A percentile compares a stretch with the other conserved stretches of the same genome.
Conservation (phyloP, 2,113 vertebrate species). For the Prolemur simus region DNA sequence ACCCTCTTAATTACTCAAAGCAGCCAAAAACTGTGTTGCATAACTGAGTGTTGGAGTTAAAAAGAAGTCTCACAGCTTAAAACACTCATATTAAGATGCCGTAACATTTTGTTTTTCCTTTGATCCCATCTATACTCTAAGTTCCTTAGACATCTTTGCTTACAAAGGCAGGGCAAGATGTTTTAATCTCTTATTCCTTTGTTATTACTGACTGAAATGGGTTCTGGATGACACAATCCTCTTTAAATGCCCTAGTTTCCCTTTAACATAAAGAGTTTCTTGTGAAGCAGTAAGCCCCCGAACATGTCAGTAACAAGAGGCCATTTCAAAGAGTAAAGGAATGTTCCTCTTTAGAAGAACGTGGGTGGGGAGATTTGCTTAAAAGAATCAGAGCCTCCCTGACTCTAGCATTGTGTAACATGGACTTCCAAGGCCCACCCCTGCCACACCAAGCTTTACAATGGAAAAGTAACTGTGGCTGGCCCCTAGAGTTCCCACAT, state of each 20-base stretch:
- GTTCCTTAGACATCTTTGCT: not conserved
- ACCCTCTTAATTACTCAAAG: slow-evolving; percentile 73
- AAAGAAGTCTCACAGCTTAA: slow-evolving; percentile 48
- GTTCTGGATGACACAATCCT: not conserved
- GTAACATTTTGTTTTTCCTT: not conserved
- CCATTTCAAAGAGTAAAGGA: not conserved
- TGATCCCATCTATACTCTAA: not conserved
- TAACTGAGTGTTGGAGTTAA: slow-evolving; percentile 60
- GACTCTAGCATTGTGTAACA: rapidly evolving
- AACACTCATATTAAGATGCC: slow-evolving; percentile 46
- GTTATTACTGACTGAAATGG: not conserved
- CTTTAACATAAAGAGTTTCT: not conserved
- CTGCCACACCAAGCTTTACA: not conserved
- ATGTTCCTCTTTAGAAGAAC: not conserved
- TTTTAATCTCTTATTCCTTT: not conserved
- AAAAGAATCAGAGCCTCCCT: not conserved
- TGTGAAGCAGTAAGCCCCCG: not conserved
- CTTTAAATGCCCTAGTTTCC: not conserved
- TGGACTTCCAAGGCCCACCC: not conserved
- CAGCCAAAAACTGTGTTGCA: slow-evolving; percentile 64
- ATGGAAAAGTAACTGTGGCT: not conserved
- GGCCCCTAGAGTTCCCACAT: too few species aligned
- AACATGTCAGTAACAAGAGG: not conserved
- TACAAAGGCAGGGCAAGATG: not conserved
- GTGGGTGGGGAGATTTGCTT: too few species aligned